These are phyloP conservation scores for Colossoma macropomum DNA, from an alignment of 2,113 vertebrate species.

Conservation along the genomic window DNA sequence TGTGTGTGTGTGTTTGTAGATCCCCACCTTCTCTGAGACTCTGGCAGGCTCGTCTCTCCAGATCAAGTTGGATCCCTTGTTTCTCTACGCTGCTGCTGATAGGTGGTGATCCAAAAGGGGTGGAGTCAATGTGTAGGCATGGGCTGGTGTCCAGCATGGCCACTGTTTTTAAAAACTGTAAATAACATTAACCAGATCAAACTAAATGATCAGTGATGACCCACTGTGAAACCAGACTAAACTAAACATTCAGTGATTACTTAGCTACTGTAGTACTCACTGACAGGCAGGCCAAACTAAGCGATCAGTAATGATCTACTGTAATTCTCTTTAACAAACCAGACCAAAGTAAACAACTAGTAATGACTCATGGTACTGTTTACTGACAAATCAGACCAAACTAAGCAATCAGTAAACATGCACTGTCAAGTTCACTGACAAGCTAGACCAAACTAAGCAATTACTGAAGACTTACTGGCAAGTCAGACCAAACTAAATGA, in stretches of 20 bases:
- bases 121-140: background rate
- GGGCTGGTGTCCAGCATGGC: slow-evolving; percentile 17
- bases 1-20: background rate
- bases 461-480: background rate
- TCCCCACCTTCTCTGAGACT: background rate
- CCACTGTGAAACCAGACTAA: background rate
- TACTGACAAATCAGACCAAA: too few relatives aligned
- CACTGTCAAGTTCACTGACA: background rate
- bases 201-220: background rate
- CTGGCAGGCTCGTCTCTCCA: slow-evolving; percentile 27
- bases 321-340: background rate
- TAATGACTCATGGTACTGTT: too few relatives aligned
- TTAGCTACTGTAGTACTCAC: background rate
- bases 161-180: background rate
- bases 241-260: too few relatives aligned
- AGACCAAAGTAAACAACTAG: background rate
- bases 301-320: background rate
- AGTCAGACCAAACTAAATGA: background rate
- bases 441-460: background rate
- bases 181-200: background rate
- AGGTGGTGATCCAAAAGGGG: background rate
- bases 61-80: slow-evolving; percentile 89
- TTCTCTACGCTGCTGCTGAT: background rate
- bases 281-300: background rate
- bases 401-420: too few relatives aligned